Percentiles rank a stretch among this genome's conserved stretches.
phyloP scores from a whole-genome alignment of 30 jellyfish, hydroid and myxozoan genomes.

The Hydractinia echinata region DNA sequence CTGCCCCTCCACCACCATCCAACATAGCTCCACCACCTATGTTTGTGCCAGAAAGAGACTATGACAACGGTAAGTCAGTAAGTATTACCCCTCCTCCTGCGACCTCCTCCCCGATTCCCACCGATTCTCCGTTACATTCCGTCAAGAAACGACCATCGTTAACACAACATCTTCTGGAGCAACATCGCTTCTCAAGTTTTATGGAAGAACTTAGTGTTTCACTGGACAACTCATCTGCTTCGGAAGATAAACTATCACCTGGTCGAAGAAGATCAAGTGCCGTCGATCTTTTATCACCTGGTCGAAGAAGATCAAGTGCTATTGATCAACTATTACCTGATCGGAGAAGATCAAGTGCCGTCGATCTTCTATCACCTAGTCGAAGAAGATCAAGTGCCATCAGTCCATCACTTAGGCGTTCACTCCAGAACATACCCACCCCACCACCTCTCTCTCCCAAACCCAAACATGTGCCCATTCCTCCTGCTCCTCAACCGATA shows the following conservation, averaged over 20 bases:
- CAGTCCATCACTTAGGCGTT: no score
- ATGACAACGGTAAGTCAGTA: slow-evolving; percentile 24
- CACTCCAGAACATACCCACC: not conserved
- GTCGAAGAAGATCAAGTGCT: no score
- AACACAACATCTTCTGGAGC: not conserved
- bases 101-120: slow-evolving; percentile 14
- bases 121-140: not conserved
- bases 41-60: slow-evolving; percentile 31
- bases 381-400: no score
- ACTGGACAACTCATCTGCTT: no score
- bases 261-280: no score
- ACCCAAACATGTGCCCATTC: not conserved
- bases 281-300: no score
- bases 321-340: no score
- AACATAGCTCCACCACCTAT: slow-evolving; percentile 65
- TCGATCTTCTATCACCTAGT: no score
- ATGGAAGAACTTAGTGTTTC: not conserved
- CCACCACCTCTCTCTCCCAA: slow-evolving; percentile 20
- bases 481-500: slow-evolving; percentile 33
- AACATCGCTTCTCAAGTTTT: not conserved
- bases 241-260: no score
- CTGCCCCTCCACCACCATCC: slow-evolving; percentile 38
- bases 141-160: not conserved
- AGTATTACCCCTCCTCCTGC: slow-evolving; percentile 15
- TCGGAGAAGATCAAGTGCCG: no score